Evolutionary conservation across 2,797 vertebrate genomes (phyloP).

Genomic region (Borostomias antarcticus): DNA sequence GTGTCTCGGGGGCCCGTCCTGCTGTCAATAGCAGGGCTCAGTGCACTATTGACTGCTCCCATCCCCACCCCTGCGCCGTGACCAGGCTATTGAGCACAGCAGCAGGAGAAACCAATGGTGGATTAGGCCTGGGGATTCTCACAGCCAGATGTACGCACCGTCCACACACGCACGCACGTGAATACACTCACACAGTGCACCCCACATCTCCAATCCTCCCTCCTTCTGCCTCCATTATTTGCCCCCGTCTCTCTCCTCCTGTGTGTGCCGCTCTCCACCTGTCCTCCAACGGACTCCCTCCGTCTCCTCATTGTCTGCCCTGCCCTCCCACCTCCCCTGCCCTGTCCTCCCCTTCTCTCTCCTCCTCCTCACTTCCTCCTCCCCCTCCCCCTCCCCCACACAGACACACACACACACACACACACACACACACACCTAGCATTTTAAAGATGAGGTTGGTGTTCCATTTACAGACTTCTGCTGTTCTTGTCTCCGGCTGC

Average conservation of each 20-base stretch:
- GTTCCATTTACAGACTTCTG: neutral
- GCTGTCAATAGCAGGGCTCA: slow-evolving; percentile 46
- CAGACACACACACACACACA: too few species aligned
- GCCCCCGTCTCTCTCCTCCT: neutral
- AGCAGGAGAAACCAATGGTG: slow-evolving; percentile 27
- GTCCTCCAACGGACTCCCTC: neutral
- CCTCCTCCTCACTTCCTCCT: neutral
- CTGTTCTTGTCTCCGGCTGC: neutral
- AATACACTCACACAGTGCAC: neutral
- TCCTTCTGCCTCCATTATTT: neutral
- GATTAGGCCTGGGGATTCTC: slow-evolving; percentile 20
- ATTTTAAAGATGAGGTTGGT: slow-evolving; percentile 7
- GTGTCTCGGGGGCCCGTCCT: slow-evolving; percentile 29
- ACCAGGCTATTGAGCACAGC: slow-evolving; percentile 35
- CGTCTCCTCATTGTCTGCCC: neutral
- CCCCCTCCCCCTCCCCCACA: neutral
- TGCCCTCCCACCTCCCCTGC: neutral
- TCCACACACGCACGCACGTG: neutral
- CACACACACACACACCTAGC: too few species aligned
- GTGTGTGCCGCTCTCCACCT: too few species aligned
- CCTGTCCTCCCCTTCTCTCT: neutral
- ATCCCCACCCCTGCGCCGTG: slow-evolving; percentile 29
- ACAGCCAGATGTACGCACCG: neutral
- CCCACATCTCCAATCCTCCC: neutral
- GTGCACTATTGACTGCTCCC: slow-evolving; percentile 46